phyloP scores from a whole-genome alignment of 1,140 invertebrate genomes.

The Cotesia chilonis region DNA sequence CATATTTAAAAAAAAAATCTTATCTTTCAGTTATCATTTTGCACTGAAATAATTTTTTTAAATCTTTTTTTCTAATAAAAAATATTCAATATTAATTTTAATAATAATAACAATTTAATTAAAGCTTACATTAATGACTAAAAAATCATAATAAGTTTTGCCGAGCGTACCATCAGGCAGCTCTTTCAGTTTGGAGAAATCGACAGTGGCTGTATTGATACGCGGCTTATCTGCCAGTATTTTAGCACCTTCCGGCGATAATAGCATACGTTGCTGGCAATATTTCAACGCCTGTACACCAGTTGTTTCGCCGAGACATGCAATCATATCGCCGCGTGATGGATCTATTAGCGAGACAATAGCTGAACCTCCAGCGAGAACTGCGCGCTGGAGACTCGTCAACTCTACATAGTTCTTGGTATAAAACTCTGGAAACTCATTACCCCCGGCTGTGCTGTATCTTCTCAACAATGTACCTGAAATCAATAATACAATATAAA shows the following conservation, averaged over 20 bases:
- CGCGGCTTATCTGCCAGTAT: slow-evolving; percentile 84
- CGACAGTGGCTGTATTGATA: slow-evolving; percentile 85
- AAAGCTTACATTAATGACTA: slow-evolving; percentile 76
- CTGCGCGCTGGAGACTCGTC: slow-evolving; percentile 75
- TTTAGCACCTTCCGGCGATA: slow-evolving; percentile 73
- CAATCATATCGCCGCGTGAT: slow-evolving; percentile 88
- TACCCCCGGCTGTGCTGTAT: slow-evolving; percentile 18
- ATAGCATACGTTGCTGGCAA: slow-evolving; percentile 75
- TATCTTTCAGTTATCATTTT: too few species aligned
- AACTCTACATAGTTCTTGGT: slow-evolving; percentile 76
- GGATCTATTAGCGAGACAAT: slow-evolving; percentile 79
- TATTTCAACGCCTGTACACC: slow-evolving; percentile 75
- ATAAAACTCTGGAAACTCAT: slow-evolving; percentile 64
- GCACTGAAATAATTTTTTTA: too few species aligned
- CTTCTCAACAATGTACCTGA: slow-evolving; percentile 45
- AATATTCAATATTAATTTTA: too few species aligned
- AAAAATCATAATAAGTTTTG: slow-evolving; percentile 83
- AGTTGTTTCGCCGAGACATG: slow-evolving; percentile 90
- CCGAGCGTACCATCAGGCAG: slow-evolving; percentile 86
- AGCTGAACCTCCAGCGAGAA: slow-evolving; percentile 84
- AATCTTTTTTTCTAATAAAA: too few species aligned
- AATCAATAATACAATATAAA: slow-evolving; percentile 37
- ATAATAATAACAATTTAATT: neutral
- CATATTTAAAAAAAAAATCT: too few species aligned
- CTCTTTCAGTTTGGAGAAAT: slow-evolving; percentile 75